Conservation (phyloP, 2,888 invertebrate species). For the Tachina fera region DNA sequence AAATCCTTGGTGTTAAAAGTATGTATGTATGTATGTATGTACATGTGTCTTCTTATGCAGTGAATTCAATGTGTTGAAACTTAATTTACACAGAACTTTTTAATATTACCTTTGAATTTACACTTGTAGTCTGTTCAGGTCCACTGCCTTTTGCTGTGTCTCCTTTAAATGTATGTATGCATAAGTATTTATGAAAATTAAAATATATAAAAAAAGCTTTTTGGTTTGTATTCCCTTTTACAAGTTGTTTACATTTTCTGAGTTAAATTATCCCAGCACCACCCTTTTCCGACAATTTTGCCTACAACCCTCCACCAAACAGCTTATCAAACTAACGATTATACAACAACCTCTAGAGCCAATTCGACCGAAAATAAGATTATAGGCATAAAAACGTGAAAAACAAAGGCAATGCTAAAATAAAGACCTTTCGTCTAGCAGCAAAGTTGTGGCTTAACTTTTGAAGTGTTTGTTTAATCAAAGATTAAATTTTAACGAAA, state of each 20-base stretch:
- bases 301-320: constrained; percentile 15
- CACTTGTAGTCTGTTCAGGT: constrained; percentile 22
- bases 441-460: background rate
- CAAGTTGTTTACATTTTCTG: constrained; percentile 47
- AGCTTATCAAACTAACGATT: constrained; percentile 35
- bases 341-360: constrained; percentile 5
- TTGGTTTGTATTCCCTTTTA: constrained; percentile 17
- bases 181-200: background rate
- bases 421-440: background rate
- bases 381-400: background rate
- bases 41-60: too few species aligned
- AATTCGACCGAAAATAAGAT: background rate
- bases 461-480: background rate
- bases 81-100: constrained; percentile 40
- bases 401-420: background rate
- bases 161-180: background rate
- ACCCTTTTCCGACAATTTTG: constrained; percentile 28
- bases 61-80: constrained; percentile 36
- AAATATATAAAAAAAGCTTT: constrained; percentile 1
- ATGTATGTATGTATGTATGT: background rate
- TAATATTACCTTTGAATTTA: constrained; percentile 39
- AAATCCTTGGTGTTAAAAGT: constrained; percentile 36
- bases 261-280: constrained; percentile 39
- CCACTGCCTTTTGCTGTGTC: background rate
- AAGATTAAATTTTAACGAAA: background rate